Evolutionary conservation across 1,140 invertebrate species (phyloP).

Genomic region (Acromyrmex heyeri): DNA sequence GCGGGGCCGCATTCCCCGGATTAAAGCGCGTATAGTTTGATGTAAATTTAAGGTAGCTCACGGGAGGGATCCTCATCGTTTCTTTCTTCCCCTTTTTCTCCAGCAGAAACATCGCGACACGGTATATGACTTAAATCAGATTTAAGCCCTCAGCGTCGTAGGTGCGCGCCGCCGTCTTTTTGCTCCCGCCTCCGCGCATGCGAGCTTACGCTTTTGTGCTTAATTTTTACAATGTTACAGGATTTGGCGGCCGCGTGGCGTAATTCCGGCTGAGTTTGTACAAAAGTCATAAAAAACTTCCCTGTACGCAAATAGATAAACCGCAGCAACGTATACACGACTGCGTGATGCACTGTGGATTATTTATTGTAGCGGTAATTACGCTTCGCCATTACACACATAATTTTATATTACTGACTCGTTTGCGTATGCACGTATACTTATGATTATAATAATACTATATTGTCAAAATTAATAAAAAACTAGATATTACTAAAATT

Average conservation of each 20-base stretch:
- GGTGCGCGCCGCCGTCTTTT: conserved; percentile 49
- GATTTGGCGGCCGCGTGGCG: conserved; percentile 13
- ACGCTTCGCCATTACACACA: background rate
- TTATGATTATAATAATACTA: background rate
- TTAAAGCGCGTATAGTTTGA: conserved; percentile 82
- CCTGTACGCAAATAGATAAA: conserved; percentile 49
- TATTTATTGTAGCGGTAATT: conserved; percentile 13
- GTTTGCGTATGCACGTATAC: background rate
- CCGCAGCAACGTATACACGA: background rate
- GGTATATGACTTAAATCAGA: conserved; percentile 84
- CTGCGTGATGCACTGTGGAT: background rate
- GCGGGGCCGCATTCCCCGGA: conserved; percentile 75
- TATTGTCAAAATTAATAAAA: background rate
- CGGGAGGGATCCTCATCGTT: conserved; percentile 80
- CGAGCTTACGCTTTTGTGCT: conserved; percentile 46
- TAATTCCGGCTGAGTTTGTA: conserved; percentile 23
- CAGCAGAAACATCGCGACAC: conserved; percentile 80
- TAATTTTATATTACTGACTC: conserved; percentile 9
- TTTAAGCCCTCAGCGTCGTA: conserved; percentile 75
- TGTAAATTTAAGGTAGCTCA: conserved; percentile 84
- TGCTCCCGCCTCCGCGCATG: conserved; percentile 58
- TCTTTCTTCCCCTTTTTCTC: conserved; percentile 62
- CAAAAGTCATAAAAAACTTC: conserved; percentile 24
- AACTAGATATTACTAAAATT: background rate
- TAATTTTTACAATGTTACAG: conserved; percentile 64